phyloP scores from a whole-genome alignment of 2,888 invertebrate species.

The Mactromeris polynyma region DNA sequence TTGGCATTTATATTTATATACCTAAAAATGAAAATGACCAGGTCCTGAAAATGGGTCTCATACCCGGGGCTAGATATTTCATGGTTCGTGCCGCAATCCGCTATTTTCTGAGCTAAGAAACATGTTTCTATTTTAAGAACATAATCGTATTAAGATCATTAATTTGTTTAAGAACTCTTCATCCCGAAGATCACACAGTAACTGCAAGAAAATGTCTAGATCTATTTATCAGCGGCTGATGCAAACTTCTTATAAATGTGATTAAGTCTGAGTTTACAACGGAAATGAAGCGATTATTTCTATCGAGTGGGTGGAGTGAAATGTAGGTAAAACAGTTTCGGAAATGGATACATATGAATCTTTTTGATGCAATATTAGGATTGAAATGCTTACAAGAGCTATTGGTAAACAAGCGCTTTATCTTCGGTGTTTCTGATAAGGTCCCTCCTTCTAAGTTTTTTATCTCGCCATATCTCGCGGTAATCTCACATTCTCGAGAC shows the following conservation, averaged over 20 bases:
- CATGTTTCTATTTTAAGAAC: background rate
- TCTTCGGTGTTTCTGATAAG: slow-evolving; percentile 1
- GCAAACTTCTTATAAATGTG: background rate
- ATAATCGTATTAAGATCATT: background rate
- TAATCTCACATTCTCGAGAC: slow-evolving; percentile 39
- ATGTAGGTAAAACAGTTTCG: background rate
- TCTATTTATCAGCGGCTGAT: background rate
- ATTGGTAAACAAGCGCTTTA: background rate
- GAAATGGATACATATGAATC: background rate
- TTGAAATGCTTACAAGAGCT: background rate
- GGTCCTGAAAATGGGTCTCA: background rate
- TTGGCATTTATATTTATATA: background rate
- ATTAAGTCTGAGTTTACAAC: background rate
- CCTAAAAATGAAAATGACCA: background rate
- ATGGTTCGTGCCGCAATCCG: no score
- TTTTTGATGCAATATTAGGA: slow-evolving; percentile 7
- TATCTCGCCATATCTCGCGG: slow-evolving; percentile 17
- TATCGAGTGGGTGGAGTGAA: background rate
- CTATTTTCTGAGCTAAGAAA: background rate
- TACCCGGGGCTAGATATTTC: background rate
- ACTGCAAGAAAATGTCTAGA: background rate
- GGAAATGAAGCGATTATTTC: background rate
- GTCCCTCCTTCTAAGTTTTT: slow-evolving; percentile 13
- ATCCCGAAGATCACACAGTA: background rate
- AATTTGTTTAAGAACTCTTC: background rate